Percentiles rank a stretch among this genome's conserved stretches.
Conservation (phyloP, 2,888 invertebrate species). For the Trachelus troglodyta region DNA sequence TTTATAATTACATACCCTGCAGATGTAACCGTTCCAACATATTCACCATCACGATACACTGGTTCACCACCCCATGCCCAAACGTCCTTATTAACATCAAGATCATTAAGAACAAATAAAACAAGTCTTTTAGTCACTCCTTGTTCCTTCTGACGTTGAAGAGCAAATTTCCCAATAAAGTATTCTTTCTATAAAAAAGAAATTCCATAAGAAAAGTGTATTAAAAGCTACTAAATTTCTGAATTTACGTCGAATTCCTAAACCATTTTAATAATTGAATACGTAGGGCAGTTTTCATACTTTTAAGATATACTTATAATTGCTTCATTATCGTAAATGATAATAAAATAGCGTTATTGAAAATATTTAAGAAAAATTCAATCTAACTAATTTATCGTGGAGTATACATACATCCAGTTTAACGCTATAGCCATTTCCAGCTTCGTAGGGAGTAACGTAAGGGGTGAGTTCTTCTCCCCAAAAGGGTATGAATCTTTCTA, state of each 20-base stretch:
- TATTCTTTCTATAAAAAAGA: conserved; percentile 67
- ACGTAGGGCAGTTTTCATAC: not conserved
- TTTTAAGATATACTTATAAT: not conserved
- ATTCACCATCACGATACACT: conserved; percentile 74
- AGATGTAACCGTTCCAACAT: conserved; percentile 76
- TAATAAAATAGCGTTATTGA: conserved; percentile 4
- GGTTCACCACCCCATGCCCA: conserved; percentile 81
- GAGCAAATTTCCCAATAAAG: conserved; percentile 76
- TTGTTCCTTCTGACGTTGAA: conserved; percentile 71
- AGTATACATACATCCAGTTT: conserved; percentile 67
- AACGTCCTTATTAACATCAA: conserved; percentile 73
- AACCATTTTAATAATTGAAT: not conserved
- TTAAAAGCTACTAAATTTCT: conserved; percentile 5
- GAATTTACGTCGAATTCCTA: not conserved
- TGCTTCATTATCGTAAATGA: not conserved
- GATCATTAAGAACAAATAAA: conserved; percentile 73
- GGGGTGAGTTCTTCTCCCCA: conserved; percentile 78
- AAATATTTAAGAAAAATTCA: conserved; percentile 10
- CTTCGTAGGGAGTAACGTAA: conserved; percentile 74
- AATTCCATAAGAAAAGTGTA: conserved; percentile 2
- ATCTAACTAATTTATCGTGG: not conserved
- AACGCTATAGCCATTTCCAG: conserved; percentile 73
- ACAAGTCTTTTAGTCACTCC: conserved; percentile 74
- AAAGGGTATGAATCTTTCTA: conserved; percentile 78
- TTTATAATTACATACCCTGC: conserved; percentile 68